Percentiles rank a stretch among this genome's conserved stretches.
Conservation (phyloP, 2,113 vertebrate species). For the Strix uralensis region DNA sequence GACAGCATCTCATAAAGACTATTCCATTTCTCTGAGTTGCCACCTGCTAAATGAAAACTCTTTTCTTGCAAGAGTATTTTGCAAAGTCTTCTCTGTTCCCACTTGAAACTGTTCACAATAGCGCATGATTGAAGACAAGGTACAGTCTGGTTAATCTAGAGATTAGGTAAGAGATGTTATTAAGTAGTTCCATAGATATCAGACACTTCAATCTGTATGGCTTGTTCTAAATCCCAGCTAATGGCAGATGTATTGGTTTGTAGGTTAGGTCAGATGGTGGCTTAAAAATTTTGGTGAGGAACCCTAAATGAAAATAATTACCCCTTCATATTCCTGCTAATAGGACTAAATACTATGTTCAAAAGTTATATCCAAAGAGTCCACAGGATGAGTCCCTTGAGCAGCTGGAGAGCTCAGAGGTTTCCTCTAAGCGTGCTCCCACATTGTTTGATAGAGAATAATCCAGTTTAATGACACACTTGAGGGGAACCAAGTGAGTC, state of each 20-base stretch:
- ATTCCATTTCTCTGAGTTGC: neutral
- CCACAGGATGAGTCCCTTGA: neutral
- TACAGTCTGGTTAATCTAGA: too few species aligned
- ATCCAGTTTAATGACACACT: neutral
- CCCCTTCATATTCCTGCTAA: neutral
- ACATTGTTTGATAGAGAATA: neutral
- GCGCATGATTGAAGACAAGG: neutral
- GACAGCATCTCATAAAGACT: neutral
- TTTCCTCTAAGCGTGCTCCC: neutral
- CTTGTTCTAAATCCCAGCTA: neutral
- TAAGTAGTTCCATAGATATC: neutral
- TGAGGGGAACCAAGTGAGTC: neutral
- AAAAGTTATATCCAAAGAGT: neutral
- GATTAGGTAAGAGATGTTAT: too few species aligned
- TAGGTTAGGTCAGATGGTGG: neutral
- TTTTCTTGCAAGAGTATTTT: neutral
- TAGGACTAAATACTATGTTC: neutral
- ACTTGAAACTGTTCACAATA: fast-evolving
- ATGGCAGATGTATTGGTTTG: neutral
- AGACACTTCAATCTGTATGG: neutral
- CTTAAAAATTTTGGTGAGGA: neutral
- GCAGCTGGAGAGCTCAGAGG: neutral
- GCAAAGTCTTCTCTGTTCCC: neutral
- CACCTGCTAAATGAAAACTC: neutral
- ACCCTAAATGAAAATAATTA: neutral